phyloP scores from a whole-genome alignment of 1,140 invertebrate species.

The Heliconius eleuchia region DNA sequence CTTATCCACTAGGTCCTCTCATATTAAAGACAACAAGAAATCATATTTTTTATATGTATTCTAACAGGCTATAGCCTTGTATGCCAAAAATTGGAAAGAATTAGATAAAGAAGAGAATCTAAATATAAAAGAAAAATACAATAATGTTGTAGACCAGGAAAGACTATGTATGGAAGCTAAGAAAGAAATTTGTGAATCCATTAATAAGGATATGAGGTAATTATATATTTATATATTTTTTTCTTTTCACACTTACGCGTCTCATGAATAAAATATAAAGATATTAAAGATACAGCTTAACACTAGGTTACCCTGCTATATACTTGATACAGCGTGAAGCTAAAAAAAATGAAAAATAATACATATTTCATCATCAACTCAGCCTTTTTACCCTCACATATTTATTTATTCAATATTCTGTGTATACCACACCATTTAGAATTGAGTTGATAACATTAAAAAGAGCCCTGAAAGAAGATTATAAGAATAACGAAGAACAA shows the following conservation, averaged over 20 bases:
- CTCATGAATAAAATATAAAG: too few species aligned
- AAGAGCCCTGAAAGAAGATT: slow-evolving; percentile 57
- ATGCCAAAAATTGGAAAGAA: slow-evolving; percentile 50
- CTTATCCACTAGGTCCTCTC: too few species aligned
- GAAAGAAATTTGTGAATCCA: slow-evolving; percentile 46
- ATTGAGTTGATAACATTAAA: slow-evolving; percentile 48
- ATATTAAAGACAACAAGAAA: background rate
- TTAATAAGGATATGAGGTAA: slow-evolving; percentile 58
- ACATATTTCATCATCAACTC: too few species aligned
- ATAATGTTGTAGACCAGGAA: slow-evolving; percentile 46
- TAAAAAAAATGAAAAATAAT: too few species aligned
- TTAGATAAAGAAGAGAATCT: slow-evolving; percentile 43
- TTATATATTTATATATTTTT: background rate
- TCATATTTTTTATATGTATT: background rate
- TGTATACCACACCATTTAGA: slow-evolving; percentile 32
- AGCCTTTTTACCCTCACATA: background rate
- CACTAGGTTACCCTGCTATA: too few species aligned
- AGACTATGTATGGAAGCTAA: slow-evolving; percentile 52
- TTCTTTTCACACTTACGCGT: background rate
- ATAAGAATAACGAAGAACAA: slow-evolving; percentile 46
- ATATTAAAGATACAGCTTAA: too few species aligned
- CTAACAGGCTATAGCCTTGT: slow-evolving; percentile 19
- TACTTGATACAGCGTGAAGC: too few species aligned
- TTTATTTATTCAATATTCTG: too few species aligned
- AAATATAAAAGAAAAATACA: slow-evolving; percentile 51